Percentiles rank a stretch among this genome's conserved stretches.
phyloP scores from a whole-genome alignment of 2,113 vertebrate genomes.

The Semicossyphus pulcher region DNA sequence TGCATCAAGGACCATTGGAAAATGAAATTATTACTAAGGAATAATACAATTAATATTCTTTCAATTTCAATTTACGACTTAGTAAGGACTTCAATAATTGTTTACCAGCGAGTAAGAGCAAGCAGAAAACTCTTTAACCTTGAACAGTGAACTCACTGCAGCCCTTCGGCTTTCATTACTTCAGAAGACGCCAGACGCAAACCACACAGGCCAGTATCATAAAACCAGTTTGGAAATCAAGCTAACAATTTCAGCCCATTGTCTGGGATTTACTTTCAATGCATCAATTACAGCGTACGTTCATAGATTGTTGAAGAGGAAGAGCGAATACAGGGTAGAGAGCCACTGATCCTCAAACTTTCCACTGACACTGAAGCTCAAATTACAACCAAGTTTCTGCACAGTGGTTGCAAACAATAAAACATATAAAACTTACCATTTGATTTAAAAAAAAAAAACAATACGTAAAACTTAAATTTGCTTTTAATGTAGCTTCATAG shows the following conservation, averaged over 20 bases:
- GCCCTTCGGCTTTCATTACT: conserved; percentile 11
- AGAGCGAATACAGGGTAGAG: conserved; percentile 16
- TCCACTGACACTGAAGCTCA: conserved; percentile 20
- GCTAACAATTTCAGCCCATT: conserved; percentile 31
- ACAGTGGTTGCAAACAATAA: conserved; percentile 28
- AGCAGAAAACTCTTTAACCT: neutral
- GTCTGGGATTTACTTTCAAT: conserved; percentile 36
- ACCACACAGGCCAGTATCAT: conserved; percentile 9
- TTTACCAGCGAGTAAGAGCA: neutral
- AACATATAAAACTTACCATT: conserved; percentile 23
- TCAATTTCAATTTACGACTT: neutral
- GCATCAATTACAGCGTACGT: conserved; percentile 19
- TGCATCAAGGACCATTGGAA: neutral
- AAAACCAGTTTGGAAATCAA: conserved; percentile 26
- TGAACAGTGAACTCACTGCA: conserved; percentile 16
- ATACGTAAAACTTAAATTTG: conserved; percentile 20
- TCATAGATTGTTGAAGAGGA: conserved; percentile 19
- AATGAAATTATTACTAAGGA: neutral
- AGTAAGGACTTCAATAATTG: neutral
- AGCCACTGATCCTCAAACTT: conserved; percentile 26
- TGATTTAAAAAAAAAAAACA: conserved; percentile 33
- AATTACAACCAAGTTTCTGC: conserved; percentile 25
- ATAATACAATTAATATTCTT: neutral
- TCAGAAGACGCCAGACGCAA: conserved; percentile 4
- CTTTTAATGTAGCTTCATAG: conserved; percentile 6